Base-by-base conservation (phyloP, 2,113 vertebrate species). In the Bucco capensis region DNA sequence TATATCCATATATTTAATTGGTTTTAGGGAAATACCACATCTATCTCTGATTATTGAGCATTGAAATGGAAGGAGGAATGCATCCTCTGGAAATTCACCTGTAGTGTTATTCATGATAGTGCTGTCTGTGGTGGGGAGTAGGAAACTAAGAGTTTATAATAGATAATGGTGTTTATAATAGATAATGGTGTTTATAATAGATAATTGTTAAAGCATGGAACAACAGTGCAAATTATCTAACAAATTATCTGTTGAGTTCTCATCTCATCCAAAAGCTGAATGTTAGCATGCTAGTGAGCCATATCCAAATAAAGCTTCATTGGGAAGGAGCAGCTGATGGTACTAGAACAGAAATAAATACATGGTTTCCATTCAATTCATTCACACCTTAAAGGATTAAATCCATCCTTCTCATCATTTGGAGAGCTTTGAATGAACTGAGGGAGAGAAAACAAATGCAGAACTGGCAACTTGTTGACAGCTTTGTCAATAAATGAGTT, bases 371-470 rank as follows among this genome's bases (percentile, higher is more conserved):
- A 40, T 11, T 74, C 49, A 72, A 60, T 88, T 86, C 83, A 76
- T 88, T 75, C 82, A 47, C 19, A 65, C 46, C 71, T 93, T 88
- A 60, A 91, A 71, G 70, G 51, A 83, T 65, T 82, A 92, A 90
- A 91, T 23, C n/a, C n/a, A 79, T 67, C 47, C 64, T 86, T 87
- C 72, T 93, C 62, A 51, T 88, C 88, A 88, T 90, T 88, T 88
- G 33, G 79, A 96, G 92, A 80, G 50, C 54, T 83, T 89, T 82
- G 77, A 86, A 86, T 92, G 92, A 91, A 86, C 54, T 24, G 87
- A 58, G 35, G 78, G 81, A 91, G 60, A 74, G 83, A 96, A 96
- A 96, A 96, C 74, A 83, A 93, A 92, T 91, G 82, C 51, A 85
- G 38, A 47, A 72, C 88, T 94, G 49, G 54, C 15, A 66, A 53